Conservation (phyloP, 1,140 invertebrate species). For the Musca domestica region DNA sequence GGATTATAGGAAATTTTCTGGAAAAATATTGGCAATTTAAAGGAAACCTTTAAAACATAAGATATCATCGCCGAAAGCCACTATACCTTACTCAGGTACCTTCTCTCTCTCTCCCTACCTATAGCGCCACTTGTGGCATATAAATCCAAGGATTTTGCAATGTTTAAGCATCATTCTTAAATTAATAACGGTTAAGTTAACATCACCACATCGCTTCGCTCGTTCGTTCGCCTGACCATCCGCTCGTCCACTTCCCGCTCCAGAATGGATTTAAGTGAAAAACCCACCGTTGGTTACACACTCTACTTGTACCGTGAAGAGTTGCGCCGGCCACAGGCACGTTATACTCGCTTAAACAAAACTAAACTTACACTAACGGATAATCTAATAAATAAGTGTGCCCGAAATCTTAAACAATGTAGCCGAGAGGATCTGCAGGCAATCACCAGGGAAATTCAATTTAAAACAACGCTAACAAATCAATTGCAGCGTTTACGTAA, state of each 20-base stretch:
- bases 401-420: slow-evolving; percentile 39
- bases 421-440: slow-evolving; percentile 39
- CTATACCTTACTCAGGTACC: no score
- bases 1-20: no score
- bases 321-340: slow-evolving; percentile 35
- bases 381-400: slow-evolving; percentile 36
- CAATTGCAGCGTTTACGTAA: slow-evolving; percentile 33
- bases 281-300: background rate
- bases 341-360: slow-evolving; percentile 40
- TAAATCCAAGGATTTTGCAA: background rate
- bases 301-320: slow-evolving; percentile 42
- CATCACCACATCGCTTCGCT: no score
- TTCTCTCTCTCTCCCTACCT: no score
- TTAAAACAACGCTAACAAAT: slow-evolving; percentile 37
- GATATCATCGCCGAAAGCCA: no score
- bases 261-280: background rate
- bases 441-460: slow-evolving; percentile 42
- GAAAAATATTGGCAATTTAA: no score
- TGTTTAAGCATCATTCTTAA: background rate
- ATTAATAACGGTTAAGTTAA: background rate
- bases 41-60: no score
- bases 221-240: no score
- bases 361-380: slow-evolving; percentile 46
- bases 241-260: no score
- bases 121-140: background rate